Base-by-base conservation (phyloP, 2,797 vertebrate genomes). In the Peromyscus eremicus region DNA sequence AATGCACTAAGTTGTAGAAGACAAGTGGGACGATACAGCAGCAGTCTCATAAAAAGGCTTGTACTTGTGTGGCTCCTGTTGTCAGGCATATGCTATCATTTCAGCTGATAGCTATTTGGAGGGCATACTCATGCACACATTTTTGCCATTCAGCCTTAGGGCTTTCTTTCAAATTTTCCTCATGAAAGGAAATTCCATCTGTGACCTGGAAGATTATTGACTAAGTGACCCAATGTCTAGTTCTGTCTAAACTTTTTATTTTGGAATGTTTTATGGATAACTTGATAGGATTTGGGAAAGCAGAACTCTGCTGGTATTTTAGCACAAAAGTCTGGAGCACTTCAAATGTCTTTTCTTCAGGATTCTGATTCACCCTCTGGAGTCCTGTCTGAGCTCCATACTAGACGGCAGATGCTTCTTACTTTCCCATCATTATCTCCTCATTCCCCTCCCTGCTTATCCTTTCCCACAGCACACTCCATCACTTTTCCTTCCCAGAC, bases 201-300 rank as follows among this genome's bases (percentile, higher is more conserved):
- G 27, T 68, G 55, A 93, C 43, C 9, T 83, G 23, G 11, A 90
- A 68, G 21, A 0, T 77, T 71, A 83, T 73, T 79, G 40, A 71
- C 14, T 77, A 80, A 83, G 57, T 81, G 62, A 27, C 71, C 52
- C 60, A 77, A 90, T 79, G 75, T 89, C 17, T 79, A 4, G 19
- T 83, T 62, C 55, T 87, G 16, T 73, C 87, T 94, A 77, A 94
- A 49, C 29, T 75, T 96, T 32, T 77, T 75, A 79, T 80, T 95
- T 83, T 11, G 92, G 23, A 60, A 92, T 7, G 23, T 92, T 94
- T 66, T 46, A 16, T 88, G 46, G 75, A 49, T 83, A 64, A 92
- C 80, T 95, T 52, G 32, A 37, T 87, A 94, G 76, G 11, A 62
- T 75, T 60, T 27, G 23, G 46, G 12, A 83, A 88, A 95, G 32